phyloP scores from a whole-genome alignment of 1,140 invertebrate species.

The Trachymyrmex cornetzi region DNA sequence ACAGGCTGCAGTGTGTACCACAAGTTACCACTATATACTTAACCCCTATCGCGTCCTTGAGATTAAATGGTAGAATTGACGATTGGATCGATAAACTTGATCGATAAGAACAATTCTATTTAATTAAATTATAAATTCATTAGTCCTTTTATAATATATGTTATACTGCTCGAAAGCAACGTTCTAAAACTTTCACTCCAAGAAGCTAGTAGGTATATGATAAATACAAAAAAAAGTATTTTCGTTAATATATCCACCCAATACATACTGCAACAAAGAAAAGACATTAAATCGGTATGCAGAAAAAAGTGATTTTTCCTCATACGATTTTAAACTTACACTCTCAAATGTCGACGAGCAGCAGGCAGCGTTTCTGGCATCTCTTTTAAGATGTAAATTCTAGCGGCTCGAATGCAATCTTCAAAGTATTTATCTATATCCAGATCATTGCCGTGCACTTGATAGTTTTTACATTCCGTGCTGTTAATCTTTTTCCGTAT shows the following conservation, averaged over 20 bases:
- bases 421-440: conserved; percentile 92
- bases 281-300: not conserved
- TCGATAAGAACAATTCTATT: not conserved
- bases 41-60: conserved; percentile 11
- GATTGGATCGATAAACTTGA: not conserved
- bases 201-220: conserved; percentile 82
- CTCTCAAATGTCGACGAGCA: conserved; percentile 91
- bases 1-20: not conserved
- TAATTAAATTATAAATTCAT: conserved; percentile 25
- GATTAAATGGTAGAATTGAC: conserved; percentile 11
- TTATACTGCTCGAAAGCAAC: conserved; percentile 72
- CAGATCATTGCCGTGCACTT: conserved; percentile 91
- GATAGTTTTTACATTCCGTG: conserved; percentile 89
- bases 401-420: conserved; percentile 90
- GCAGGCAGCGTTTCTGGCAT: conserved; percentile 91
- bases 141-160: conserved; percentile 66
- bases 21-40: conserved; percentile 20
- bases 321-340: conserved; percentile 87
- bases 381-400: conserved; percentile 94
- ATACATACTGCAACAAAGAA: conserved; percentile 88
- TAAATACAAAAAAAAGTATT: conserved; percentile 83
- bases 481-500: conserved; percentile 89
- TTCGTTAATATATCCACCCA: conserved; percentile 87
- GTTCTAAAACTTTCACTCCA: conserved; percentile 83
- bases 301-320: not conserved